Conservation (phyloP, 2,113 vertebrate genomes). For the Benitochromis conjunctus region DNA sequence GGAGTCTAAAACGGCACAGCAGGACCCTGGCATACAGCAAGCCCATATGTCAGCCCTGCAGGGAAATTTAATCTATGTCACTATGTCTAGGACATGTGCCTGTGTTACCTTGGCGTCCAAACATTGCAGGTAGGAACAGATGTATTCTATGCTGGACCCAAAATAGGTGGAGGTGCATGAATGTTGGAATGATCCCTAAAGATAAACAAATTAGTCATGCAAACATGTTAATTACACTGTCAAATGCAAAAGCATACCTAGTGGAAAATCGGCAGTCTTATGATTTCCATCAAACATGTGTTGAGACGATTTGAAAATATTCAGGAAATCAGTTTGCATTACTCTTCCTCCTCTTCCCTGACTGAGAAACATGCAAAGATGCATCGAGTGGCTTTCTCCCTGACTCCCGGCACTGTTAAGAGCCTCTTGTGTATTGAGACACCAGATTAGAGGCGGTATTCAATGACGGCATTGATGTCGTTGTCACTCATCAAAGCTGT, state of each 20-base stretch:
- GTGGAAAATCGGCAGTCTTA: background rate
- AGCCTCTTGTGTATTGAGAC: constrained; percentile 34
- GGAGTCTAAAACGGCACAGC: constrained; percentile 44
- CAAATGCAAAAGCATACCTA: background rate
- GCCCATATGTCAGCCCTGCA: constrained; percentile 50
- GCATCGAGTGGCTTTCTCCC: constrained; percentile 12
- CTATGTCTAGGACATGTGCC: background rate
- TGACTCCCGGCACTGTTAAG: background rate
- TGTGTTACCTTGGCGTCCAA: constrained; percentile 84
- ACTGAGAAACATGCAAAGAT: background rate
- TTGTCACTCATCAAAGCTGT: constrained; percentile 26
- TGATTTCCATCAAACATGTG: background rate
- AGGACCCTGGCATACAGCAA: constrained; percentile 29
- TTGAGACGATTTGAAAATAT: background rate
- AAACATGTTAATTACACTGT: constrained; percentile 25
- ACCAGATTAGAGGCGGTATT: constrained; percentile 43
- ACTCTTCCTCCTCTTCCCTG: background rate
- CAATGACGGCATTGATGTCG: constrained; percentile 43
- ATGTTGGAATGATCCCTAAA: constrained; percentile 85
- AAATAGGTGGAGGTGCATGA: constrained; percentile 87
- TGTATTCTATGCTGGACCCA: constrained; percentile 89
- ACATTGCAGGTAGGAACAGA: constrained; percentile 88
- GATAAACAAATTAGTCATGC: constrained; percentile 30
- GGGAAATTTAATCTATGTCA: constrained; percentile 38
- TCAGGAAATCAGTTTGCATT: background rate